Conservation (phyloP, 2,888 invertebrate genomes). For the Nowickia ferox region DNA sequence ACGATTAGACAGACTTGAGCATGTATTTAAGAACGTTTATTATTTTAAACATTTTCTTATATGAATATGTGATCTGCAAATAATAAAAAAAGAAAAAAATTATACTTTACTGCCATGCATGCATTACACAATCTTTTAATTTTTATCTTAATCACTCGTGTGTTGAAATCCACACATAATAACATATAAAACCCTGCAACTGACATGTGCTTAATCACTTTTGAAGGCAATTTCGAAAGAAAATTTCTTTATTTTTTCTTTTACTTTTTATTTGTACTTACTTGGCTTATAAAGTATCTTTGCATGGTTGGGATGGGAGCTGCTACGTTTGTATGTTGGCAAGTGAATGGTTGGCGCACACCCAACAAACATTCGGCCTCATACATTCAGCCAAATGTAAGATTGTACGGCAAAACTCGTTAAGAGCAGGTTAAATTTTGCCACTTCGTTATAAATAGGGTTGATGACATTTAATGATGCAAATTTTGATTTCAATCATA, state of each 20-base stretch:
- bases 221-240: constrained; percentile 69
- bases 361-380: too few species aligned
- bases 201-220: constrained; percentile 72
- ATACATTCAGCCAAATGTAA: too few species aligned
- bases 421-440: too few species aligned
- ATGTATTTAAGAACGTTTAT: background rate
- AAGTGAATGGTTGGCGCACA: background rate
- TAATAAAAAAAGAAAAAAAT: background rate
- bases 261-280: constrained; percentile 33
- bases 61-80: background rate
- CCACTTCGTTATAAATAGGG: too few species aligned
- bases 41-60: constrained; percentile 24
- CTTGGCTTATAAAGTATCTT: constrained; percentile 53
- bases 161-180: constrained; percentile 70
- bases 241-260: constrained; percentile 62
- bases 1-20: background rate
- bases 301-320: constrained; percentile 20
- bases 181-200: constrained; percentile 68
- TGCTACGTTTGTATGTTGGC: background rate
- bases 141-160: constrained; percentile 66
- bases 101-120: constrained; percentile 47
- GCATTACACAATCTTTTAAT: constrained; percentile 37
- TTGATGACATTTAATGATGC: too few species aligned
- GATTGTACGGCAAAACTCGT: too few species aligned
- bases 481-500: too few species aligned